These are phyloP conservation scores for Heterodera carotae DNA, from an alignment of 1,140 invertebrate species.

Conservation along the genomic window DNA sequence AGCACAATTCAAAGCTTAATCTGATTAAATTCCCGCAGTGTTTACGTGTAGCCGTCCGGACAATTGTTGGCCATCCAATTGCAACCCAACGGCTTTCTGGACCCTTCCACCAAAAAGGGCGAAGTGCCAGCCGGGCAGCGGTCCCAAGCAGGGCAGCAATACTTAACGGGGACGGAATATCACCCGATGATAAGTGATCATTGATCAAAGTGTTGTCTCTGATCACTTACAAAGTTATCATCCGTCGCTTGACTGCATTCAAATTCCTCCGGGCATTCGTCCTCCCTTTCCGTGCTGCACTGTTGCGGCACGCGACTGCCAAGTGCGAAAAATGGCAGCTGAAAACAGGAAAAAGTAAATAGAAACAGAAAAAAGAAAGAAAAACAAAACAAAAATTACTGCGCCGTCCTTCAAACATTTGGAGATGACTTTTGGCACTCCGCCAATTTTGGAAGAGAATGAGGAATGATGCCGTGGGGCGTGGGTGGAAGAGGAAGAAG, in stretches of 20 bases:
- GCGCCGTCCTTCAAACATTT: slow-evolving; percentile 52
- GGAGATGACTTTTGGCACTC: slow-evolving; percentile 51
- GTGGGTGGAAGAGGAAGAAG: slow-evolving; percentile 18
- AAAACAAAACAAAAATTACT: not conserved
- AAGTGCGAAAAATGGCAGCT: slow-evolving; percentile 53
- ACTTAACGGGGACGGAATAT: slow-evolving; percentile 5
- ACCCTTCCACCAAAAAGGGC: slow-evolving; percentile 54
- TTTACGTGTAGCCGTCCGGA: slow-evolving; percentile 60
- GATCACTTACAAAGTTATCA: slow-evolving; percentile 28
- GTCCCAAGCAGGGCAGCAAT: slow-evolving; percentile 57
- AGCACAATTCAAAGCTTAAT: too few species aligned
- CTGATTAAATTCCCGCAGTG: too few species aligned
- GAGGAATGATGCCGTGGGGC: slow-evolving; percentile 4
- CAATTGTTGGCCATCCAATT: slow-evolving; percentile 62
- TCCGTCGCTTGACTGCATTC: slow-evolving; percentile 51
- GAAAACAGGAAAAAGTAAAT: not conserved
- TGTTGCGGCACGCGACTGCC: slow-evolving; percentile 50
- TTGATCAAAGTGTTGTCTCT: not conserved
- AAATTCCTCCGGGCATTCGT: slow-evolving; percentile 58
- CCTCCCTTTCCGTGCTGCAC: slow-evolving; percentile 44
- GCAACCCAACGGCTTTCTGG: slow-evolving; percentile 54
- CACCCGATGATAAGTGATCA: not conserved
- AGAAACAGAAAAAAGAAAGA: not conserved
- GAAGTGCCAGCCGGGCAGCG: slow-evolving; percentile 49
- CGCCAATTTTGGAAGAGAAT: slow-evolving; percentile 29